Evolutionary conservation across 2,797 vertebrate genomes (phyloP), one percentile per base, ranked within the genome.

Genomic region (Thripadectes ignobilis): DNA sequence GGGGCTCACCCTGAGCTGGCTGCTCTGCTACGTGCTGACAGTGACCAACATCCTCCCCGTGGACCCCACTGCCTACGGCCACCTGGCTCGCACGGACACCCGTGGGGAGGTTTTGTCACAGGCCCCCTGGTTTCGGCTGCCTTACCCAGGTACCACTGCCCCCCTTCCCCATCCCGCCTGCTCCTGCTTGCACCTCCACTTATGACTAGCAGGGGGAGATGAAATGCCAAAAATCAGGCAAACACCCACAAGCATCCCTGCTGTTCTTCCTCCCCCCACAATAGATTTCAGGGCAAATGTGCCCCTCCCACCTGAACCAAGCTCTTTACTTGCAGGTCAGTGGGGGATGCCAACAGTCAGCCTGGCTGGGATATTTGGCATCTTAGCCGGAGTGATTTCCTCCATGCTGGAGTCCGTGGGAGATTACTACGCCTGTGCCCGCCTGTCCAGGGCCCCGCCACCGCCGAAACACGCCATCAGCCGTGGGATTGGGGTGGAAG

Each of bases 391-490:
- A 13, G 98, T 99, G 69, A 98, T 99, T 69, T 99, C 99, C 59
- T 99, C 99, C 75, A 99, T 99, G 99, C 98, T 99, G 84, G 99
- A 99, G 93, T 99, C 99, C 0, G 98, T 99, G 39, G 99, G 99
- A 7, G 99, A 99, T 96, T 99, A 99, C 92, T 98, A 99, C 2
- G 99, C 99, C 45, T 99, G 99, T 20, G 99, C 99, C 63, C 98
- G 99, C 45, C 98, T 99, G 34, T 98, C 98, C 3, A 99, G 99
- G 6, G 99, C 99, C 14, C 99, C 99, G 0, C 98, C 99, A 1
- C 99, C 99, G 1, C 99, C 99, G 0, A 98, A 98, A 96, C 99
- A 99, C 1, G 99, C 99, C 73, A 98, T 99, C 96, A 99, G 98
- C 98, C 98, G 99, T 1, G 99, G 99, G 5, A 99, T 99, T 12